Evolutionary conservation across 2,797 vertebrate species (phyloP), one percentile per base, ranked within the genome.

Genomic region (Cichlasoma orientale): DNA sequence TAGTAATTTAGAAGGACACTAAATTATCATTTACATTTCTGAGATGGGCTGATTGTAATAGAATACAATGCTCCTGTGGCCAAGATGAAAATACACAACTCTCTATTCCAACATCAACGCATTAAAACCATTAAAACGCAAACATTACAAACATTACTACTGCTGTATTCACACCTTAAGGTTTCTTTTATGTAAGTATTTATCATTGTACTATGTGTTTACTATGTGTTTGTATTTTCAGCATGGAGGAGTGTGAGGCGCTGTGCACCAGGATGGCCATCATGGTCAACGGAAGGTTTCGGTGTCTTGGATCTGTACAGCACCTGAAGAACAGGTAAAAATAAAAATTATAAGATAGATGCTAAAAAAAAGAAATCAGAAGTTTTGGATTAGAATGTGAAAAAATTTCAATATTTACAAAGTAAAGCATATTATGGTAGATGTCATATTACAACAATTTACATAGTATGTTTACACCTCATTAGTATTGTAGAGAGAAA

Each of bases 161-260:
- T 68, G 41, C 0, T 0, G 0, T 25, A n/a, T 50, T 74, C 36
- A 38, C 3, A 38, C 21, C 3, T n/a, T 0, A 25, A 29, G 13
- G 41, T 31, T 44, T 61, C 7, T 10, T 74, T 31, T 14, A 13
- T 61, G 5, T 38, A 5, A 59, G 16, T 73, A 8, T 9, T 57
- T n/a, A 82, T 31, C 4, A 3, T 9, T 23, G 36, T 61, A 4
- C 13, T 82, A 1, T 81, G 44, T 85, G 52, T 73, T 38, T 87
- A 33, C 31, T 33, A 33, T 33, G 31, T 33, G 31, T 33, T 36
- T 33, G 56, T 5, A 1, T 25, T 61, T 13, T 53, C 93, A 98
- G 98, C 86, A 97, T 97, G 97, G 97, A 98, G 86, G 97, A 98
- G 77, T 98, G 97, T 5, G 97, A 98, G 85, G 97, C 96, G 0